These are phyloP conservation scores for Psylliodes chrysocephalus DNA, from an alignment of 2,888 invertebrate genomes.

Conservation along the genomic window DNA sequence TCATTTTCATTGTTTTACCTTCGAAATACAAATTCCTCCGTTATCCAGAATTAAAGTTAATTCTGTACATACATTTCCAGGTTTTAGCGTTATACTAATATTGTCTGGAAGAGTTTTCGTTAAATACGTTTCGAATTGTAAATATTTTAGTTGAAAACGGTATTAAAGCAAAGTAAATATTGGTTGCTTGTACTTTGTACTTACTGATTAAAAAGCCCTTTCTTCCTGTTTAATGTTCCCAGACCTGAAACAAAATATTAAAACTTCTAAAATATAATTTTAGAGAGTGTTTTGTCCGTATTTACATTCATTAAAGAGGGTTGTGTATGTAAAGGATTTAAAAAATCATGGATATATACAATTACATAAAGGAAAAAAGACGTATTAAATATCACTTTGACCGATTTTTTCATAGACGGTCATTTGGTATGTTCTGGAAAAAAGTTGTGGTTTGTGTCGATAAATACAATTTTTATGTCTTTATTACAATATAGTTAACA, in stretches of 20 bases:
- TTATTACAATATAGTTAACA: too few relatives aligned
- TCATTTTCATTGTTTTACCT: background rate
- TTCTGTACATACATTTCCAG: slow-evolving; percentile 49
- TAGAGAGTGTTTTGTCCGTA: background rate
- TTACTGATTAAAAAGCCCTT: slow-evolving; percentile 54
- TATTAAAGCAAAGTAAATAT: slow-evolving; percentile 55
- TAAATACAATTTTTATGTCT: too few relatives aligned
- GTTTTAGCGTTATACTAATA: slow-evolving; percentile 53
- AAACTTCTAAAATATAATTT: slow-evolving; percentile 17
- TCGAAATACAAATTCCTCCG: background rate
- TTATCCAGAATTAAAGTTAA: slow-evolving; percentile 35
- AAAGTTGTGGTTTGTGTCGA: too few relatives aligned
- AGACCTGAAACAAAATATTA: slow-evolving; percentile 40
- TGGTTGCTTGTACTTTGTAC: slow-evolving; percentile 53
- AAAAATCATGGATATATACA: too few relatives aligned
- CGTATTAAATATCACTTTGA: too few relatives aligned
- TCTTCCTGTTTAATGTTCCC: slow-evolving; percentile 48
- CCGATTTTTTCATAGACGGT: too few relatives aligned
- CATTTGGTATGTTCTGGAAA: too few relatives aligned
- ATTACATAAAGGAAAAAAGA: too few relatives aligned
- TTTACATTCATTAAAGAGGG: slow-evolving; percentile 10
- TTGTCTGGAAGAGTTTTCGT: slow-evolving; percentile 58
- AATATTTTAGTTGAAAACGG: slow-evolving; percentile 58
- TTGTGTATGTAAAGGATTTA: background rate
- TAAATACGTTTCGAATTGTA: slow-evolving; percentile 58